A percentile compares a stretch with the other conserved stretches of the same genome.
These are phyloP conservation scores for Drosophila niveifrons DNA, from an alignment of 2,888 invertebrate species.

Conservation along the genomic window DNA sequence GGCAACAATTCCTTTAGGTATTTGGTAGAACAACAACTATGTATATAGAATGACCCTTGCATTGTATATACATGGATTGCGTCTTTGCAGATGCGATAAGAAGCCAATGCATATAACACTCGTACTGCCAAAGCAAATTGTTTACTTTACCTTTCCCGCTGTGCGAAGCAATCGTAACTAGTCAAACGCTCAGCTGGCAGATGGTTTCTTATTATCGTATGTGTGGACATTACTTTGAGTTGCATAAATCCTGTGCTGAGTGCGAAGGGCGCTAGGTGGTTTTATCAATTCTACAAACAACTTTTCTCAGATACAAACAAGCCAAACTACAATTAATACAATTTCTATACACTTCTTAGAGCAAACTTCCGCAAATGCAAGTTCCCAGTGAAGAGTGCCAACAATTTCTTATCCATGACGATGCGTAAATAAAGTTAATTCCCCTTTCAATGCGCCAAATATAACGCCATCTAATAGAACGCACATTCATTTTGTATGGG, in stretches of 20 bases:
- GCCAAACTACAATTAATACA: not conserved
- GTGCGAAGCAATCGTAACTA: constrained; percentile 29
- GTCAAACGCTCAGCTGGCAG: constrained; percentile 25
- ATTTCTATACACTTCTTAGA: not conserved
- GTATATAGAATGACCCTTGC: not conserved
- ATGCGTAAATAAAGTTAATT: constrained; percentile 58
- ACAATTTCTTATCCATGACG: constrained; percentile 70
- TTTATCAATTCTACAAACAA: not conserved
- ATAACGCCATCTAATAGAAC: constrained; percentile 33
- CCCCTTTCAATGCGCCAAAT: constrained; percentile 48
- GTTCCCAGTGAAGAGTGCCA: not conserved
- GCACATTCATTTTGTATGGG: constrained; percentile 13
- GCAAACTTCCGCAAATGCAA: not conserved
- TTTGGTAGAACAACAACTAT: not conserved
- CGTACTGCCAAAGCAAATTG: constrained; percentile 31
- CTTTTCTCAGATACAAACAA: not conserved
- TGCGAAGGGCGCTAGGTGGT: constrained; percentile 4
- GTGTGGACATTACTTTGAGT: constrained; percentile 11
- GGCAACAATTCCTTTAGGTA: constrained; percentile 11
- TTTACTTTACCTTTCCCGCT: constrained; percentile 34
- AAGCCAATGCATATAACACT: constrained; percentile 8
- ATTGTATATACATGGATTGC: not conserved
- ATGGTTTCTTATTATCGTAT: constrained; percentile 17
- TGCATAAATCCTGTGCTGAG: constrained; percentile 4
- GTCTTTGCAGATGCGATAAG: constrained; percentile 39